Base-by-base conservation (phyloP, 2,888 invertebrate species). In the Dione vanillae region DNA sequence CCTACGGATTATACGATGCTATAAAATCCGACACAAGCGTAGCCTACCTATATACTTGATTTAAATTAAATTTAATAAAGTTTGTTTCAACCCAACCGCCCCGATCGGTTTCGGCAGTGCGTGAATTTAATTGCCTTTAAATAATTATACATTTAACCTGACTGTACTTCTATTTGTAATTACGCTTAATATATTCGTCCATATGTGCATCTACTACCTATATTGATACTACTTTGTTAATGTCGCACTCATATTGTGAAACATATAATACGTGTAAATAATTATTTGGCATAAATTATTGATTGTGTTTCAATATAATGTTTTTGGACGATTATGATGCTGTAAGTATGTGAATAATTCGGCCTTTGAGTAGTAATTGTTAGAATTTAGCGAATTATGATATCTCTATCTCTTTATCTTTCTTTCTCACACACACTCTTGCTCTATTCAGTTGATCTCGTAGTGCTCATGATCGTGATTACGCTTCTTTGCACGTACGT, bases 31-130 rank as follows among this genome's bases (percentile, higher is more conserved):
- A 65, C 70, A 65, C 14, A 67, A 47, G 59, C 77, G 59, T 59
- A 75, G 74, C 78, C 79, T 83, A 78, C 81, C 27, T 27, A 20
- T 19, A 80, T 81, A 79, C 74, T 79, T 83, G 86, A 88, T 89
- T 85, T 85, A 89, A 87, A 81, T 85, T 85, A 89, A 87, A 81
- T 87, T 90, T 89, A 89, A 90, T 89, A 86, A 85, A 85, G 87
- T 87, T 87, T 85, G 85, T 77, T 88, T 86, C 82, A 51, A 49
- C 61, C 68, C 27, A 37, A 35, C 80, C 71, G 59, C 45, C 62
- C 65, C 40, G 41, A 74, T 64, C 41, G 65, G 49, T 52, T 37
- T 51, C 51, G 65, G 51, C 54, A 47, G 45, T 62, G 62, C 68
- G 61, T 68, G 37, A 68, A 68, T 54, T 69, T 72, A 66, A 72